Conservation (phyloP, 1,140 invertebrate genomes). For the Coptotermes formosanus region DNA sequence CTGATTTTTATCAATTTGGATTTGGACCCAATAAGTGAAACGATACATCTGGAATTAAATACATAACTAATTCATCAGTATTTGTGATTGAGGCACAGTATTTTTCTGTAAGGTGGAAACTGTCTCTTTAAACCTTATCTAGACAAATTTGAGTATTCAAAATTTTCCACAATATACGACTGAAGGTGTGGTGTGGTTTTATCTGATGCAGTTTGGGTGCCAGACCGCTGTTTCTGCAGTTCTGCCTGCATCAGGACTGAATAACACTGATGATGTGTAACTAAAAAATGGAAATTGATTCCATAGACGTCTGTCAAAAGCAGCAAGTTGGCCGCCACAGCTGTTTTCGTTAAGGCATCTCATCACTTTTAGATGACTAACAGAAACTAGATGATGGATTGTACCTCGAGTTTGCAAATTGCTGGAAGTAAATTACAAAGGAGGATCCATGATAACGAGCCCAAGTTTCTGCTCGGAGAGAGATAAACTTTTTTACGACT, state of each 20-base stretch:
- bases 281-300: background rate
- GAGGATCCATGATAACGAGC: background rate
- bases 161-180: too few species aligned
- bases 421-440: background rate
- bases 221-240: background rate
- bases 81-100: too few species aligned
- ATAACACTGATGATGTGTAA: background rate
- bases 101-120: too few species aligned
- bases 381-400: background rate
- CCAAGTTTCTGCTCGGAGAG: background rate
- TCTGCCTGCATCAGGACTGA: background rate
- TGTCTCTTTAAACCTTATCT: too few species aligned
- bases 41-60: too few species aligned
- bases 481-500: constrained; percentile 14
- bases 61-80: too few species aligned
- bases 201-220: too few species aligned
- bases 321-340: background rate
- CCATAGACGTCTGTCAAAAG: background rate
- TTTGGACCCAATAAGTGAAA: too few species aligned
- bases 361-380: constrained; percentile 8
- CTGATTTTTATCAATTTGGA: too few species aligned
- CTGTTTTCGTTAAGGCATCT: constrained; percentile 7
- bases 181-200: too few species aligned
- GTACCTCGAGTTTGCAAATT: constrained; percentile 10
- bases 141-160: too few species aligned